These are phyloP conservation scores for Erythrolamprus reginae DNA, from an alignment of 2,113 vertebrate genomes.

Conservation along the genomic window DNA sequence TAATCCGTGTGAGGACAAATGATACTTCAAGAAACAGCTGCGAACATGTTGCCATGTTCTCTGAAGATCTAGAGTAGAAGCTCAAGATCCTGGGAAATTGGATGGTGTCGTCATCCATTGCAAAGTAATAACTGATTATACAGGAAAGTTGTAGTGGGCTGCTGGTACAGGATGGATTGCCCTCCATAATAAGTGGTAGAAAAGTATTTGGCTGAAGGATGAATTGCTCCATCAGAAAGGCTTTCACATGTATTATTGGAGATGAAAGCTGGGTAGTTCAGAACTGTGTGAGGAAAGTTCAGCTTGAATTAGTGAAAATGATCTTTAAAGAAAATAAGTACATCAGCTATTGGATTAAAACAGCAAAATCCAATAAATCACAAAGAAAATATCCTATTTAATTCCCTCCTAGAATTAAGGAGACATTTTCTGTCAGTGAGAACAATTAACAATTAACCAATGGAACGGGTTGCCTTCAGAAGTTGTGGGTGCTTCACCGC, in stretches of 20 bases:
- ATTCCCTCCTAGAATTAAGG: neutral
- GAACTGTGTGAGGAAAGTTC: neutral
- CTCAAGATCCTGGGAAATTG: neutral
- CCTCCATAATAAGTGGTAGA: neutral
- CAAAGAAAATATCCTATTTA: neutral
- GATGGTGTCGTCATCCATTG: neutral
- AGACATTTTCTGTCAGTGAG: neutral
- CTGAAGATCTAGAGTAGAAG: neutral
- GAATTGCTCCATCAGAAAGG: neutral
- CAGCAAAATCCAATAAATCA: neutral
- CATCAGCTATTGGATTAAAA: neutral
- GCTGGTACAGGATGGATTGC: neutral
- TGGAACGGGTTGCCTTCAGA: neutral
- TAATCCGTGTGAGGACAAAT: neutral
- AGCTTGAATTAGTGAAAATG: neutral
- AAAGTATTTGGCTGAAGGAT: neutral
- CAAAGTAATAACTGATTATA: neutral
- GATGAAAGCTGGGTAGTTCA: neutral
- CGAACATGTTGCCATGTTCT: neutral
- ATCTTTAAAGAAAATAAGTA: neutral
- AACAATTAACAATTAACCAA: neutral
- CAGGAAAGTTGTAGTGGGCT: neutral
- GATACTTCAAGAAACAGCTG: neutral
- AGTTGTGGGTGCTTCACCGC: neutral
- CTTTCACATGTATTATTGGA: neutral